phyloP scores from a whole-genome alignment of 2,888 invertebrate species.

The Eupithecia exiguata region DNA sequence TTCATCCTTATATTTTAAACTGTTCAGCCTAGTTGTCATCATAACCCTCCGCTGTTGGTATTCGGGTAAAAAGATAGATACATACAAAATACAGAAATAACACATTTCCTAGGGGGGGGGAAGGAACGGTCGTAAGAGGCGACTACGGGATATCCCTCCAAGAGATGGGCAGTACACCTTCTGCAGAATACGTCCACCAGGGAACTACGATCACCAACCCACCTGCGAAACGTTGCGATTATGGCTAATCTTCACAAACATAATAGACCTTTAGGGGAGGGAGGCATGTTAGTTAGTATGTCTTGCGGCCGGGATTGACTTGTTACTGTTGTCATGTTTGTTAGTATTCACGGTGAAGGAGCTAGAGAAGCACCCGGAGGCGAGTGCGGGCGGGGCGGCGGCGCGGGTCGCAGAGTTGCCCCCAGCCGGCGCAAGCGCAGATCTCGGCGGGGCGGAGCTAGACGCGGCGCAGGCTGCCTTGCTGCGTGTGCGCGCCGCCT shows the following conservation, averaged over 20 bases:
- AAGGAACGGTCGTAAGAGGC: too few relatives aligned
- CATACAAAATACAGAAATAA: too few relatives aligned
- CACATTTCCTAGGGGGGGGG: too few relatives aligned
- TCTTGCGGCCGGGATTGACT: neutral
- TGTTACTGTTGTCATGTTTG: neutral
- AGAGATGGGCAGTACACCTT: too few relatives aligned
- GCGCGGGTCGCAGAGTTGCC: conserved; percentile 83
- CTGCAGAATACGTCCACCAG: too few relatives aligned
- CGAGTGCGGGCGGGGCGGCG: conserved; percentile 61
- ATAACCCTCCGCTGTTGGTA: too few relatives aligned
- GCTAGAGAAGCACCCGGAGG: conserved; percentile 87
- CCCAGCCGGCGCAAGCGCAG: conserved; percentile 67
- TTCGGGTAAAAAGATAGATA: too few relatives aligned
- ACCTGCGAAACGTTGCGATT: too few relatives aligned
- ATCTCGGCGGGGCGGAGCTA: conserved; percentile 59
- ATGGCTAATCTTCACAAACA: neutral
- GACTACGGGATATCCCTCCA: too few relatives aligned
- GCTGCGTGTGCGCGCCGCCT: conserved; percentile 85
- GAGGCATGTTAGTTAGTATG: neutral
- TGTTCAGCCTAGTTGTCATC: too few relatives aligned
- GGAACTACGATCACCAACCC: too few relatives aligned
- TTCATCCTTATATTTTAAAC: too few relatives aligned
- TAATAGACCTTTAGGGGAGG: neutral
- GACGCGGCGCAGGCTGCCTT: conserved; percentile 86
- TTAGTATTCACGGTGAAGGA: conserved; percentile 86